Base-by-base conservation (phyloP, 2,888 invertebrate genomes). In the Scaeva pyrastri region DNA sequence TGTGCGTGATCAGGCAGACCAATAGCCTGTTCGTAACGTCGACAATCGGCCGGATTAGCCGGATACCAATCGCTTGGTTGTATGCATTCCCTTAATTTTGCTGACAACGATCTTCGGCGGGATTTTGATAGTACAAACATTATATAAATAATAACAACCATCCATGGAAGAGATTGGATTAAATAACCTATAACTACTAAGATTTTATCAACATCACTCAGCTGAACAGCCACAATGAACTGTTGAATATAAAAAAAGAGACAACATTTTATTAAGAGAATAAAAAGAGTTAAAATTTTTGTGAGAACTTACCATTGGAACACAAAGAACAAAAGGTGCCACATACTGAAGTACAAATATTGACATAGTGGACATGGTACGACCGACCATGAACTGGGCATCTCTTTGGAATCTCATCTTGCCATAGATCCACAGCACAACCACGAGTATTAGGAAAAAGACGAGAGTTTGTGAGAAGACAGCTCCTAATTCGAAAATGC, bases 341-440 rank as follows among this genome's bases (percentile, higher is more conserved):
- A 90, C 68, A 48, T 91, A 91, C 75, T 92, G 90, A 76, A 92
- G 90, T 19, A 89, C 71, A 74, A 90, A 90, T 62, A 92, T 91
- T 88, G 91, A 90, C 74, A 93, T 93, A 83, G 93, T 93, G 68
- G 91, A 90, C 68, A 96, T 91, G 66, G 94, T 94, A 88, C 93
- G 93, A 12, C 95, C 94, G 2, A 95, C 94, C 96, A 96, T 96
- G 91, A 96, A 96, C 89, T 95, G 94, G 0, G 96, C 91, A 89
- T 96, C 96, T 23, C 94, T 92, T 62, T 94, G 94, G 73, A 96
- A 94, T 80, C 94, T 94, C 16, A 93, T 92, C 10, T 94, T 93
- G 85, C 97, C 98, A 90, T 98, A 97, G 41, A 95, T 95, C 96
- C 97, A 97, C 1, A 96, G 95, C 12, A 97, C 95, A 50, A 97